Evolutionary conservation across 2,888 invertebrate genomes (phyloP), one percentile per base, ranked within the genome.

Genomic region (Lithophane leautieri): DNA sequence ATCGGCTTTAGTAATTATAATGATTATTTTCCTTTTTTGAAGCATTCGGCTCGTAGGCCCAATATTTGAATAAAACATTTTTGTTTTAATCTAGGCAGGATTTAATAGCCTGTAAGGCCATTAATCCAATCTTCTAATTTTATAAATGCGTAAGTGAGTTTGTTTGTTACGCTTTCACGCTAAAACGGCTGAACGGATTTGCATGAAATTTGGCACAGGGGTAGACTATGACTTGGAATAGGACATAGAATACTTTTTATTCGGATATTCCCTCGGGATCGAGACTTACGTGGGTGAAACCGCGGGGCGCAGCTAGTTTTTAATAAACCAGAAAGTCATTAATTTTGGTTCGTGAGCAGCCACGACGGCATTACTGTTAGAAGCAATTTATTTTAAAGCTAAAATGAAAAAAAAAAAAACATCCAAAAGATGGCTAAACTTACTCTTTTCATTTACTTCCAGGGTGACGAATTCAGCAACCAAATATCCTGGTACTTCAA

Each of bases 401-500:
- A 40, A 9, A 12, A 42, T 40, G 12, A 6, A 16, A 73, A 28
- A 61, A 19, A 44, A 11, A 7, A 4, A 22, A 22, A 14, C 19
- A 47, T 72, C 1, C 28, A 19, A 72, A 56, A 54, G 3, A 14
- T 16, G 22, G n/a, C 54, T 67, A 50, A 54, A 4, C 3, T 42
- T 4, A 14, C 42, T 25, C n/a, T 34, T 9, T 8, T n/a, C n/a
- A 34, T 14, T 67, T 11, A 42, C 58, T 86, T 86, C 1, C 88
- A 97, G 97, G 97, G 97, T 1, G 97, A 98, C 60, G 97, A 97
- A 69, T 94, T 97, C 65, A 97, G 97, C 86, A 97, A 97, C 86
- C 95, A 96, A 63, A 94, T 97, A 47, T 97, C 97, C 0, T 94
- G 97, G 86, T 97, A 97, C 89, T 97, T 97, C 86, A 97, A 96